Evolutionary conservation across 2,797 vertebrate genomes (phyloP).

Genomic region (Aphelocoma californica): DNA sequence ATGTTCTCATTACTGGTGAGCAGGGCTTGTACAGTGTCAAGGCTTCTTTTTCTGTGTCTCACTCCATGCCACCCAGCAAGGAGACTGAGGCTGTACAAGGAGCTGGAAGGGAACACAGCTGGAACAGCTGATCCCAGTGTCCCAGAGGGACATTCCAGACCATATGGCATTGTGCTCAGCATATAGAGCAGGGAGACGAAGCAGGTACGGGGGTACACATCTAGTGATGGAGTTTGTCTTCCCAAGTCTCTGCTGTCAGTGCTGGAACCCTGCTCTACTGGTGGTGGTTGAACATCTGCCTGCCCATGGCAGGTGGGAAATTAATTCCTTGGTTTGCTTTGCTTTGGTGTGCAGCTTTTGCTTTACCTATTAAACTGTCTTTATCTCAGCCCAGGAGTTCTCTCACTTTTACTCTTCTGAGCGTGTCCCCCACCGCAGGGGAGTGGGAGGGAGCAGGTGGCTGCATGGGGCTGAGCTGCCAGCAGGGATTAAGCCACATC

Average conservation of each 20-base stretch:
- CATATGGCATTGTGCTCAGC: neutral
- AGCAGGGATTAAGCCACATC: neutral
- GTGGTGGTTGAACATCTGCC: neutral
- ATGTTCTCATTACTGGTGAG: neutral
- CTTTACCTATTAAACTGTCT: neutral
- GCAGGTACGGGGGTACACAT: rapidly evolving
- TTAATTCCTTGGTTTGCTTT: neutral
- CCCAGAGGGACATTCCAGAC: neutral
- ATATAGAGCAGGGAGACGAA: neutral
- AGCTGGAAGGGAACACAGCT: neutral
- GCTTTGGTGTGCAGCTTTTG: neutral
- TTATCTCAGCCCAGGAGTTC: neutral
- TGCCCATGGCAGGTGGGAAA: neutral
- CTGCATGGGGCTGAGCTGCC: neutral
- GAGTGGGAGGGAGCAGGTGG: rapidly evolving
- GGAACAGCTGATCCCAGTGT: neutral
- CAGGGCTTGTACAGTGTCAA: neutral
- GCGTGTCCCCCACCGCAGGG: neutral
- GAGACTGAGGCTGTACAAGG: neutral
- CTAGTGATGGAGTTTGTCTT: neutral
- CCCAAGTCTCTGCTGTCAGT: rapidly evolving
- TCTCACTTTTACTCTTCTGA: neutral
- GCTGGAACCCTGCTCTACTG: neutral
- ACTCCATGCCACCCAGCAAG: neutral
- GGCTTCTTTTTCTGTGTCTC: neutral